These are phyloP conservation scores for Acronicta aceris DNA, from an alignment of 2,888 invertebrate species.

Conservation along the genomic window DNA sequence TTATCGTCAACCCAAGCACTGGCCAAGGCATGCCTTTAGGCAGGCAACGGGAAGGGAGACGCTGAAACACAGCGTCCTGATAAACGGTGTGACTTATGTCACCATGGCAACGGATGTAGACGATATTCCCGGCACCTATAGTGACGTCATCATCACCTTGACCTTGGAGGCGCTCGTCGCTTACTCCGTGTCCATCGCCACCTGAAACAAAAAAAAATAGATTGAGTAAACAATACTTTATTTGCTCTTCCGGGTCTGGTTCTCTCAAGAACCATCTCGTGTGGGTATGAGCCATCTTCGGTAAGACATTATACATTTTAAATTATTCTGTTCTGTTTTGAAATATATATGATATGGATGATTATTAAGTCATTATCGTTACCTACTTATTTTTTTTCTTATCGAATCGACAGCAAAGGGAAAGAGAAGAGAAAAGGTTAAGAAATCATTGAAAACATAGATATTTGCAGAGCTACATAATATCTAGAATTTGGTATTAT, in stretches of 20 bases:
- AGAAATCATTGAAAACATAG: too few relatives aligned
- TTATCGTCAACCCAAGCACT: slow-evolving; percentile 67
- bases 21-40: slow-evolving; percentile 80
- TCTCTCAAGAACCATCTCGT: too few relatives aligned
- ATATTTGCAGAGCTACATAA: too few relatives aligned
- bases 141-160: slow-evolving; percentile 34
- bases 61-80: slow-evolving; percentile 29
- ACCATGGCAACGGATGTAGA: slow-evolving; percentile 12
- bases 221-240: not conserved
- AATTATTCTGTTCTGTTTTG: too few relatives aligned
- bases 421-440: too few relatives aligned
- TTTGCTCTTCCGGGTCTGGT: not conserved
- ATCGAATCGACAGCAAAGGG: too few relatives aligned
- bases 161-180: slow-evolving; percentile 65
- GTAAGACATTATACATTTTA: too few relatives aligned
- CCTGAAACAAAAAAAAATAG: slow-evolving; percentile 68
- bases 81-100: slow-evolving; percentile 15
- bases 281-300: too few relatives aligned
- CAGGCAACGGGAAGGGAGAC: slow-evolving; percentile 56
- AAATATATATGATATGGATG: too few relatives aligned
- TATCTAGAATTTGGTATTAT: too few relatives aligned
- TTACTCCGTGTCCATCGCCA: slow-evolving; percentile 88
- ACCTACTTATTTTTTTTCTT: too few relatives aligned
- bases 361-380: too few relatives aligned
- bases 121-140: slow-evolving; percentile 3